Percentiles rank a stretch among this genome's conserved stretches.
phyloP scores from a whole-genome alignment of 1,140 invertebrate genomes.

The Drosophila insularis region DNA sequence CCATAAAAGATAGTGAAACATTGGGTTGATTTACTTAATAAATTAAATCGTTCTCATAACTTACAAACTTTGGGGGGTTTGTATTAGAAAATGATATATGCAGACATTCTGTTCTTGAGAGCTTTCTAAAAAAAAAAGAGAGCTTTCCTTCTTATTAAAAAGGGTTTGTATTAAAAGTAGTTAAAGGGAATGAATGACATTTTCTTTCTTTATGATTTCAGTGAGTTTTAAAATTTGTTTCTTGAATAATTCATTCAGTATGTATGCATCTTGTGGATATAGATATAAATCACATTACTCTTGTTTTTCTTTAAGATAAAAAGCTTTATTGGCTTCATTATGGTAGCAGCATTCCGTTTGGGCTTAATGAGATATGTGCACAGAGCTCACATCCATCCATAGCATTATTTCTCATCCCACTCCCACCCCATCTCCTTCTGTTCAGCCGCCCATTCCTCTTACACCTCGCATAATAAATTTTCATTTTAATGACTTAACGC shows the following conservation, averaged over 20 bases:
- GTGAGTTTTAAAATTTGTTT: not conserved
- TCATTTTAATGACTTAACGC: slow-evolving; percentile 80
- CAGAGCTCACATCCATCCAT: slow-evolving; percentile 43
- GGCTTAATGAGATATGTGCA: slow-evolving; percentile 71
- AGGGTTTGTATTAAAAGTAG: too few species aligned
- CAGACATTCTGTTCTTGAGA: too few species aligned
- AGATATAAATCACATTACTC: slow-evolving; percentile 74
- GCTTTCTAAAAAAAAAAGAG: too few species aligned
- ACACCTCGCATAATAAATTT: slow-evolving; percentile 74
- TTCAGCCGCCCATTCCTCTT: slow-evolving; percentile 3
- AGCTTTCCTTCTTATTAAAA: too few species aligned
- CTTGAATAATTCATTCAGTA: slow-evolving; percentile 36
- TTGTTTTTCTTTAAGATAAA: slow-evolving; percentile 60
- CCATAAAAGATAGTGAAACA: too few species aligned
- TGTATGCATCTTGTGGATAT: slow-evolving; percentile 59
- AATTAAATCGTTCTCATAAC: too few species aligned
- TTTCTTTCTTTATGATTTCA: not conserved
- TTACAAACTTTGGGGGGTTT: too few species aligned
- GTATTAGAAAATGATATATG: too few species aligned
- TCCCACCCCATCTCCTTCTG: not conserved
- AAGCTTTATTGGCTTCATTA: slow-evolving; percentile 80
- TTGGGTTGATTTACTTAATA: too few species aligned
- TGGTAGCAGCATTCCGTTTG: slow-evolving; percentile 42
- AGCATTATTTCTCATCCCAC: slow-evolving; percentile 16
- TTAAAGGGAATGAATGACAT: not conserved